phyloP scores from a whole-genome alignment of 2,888 invertebrate species.

The Thelaira solivaga region DNA sequence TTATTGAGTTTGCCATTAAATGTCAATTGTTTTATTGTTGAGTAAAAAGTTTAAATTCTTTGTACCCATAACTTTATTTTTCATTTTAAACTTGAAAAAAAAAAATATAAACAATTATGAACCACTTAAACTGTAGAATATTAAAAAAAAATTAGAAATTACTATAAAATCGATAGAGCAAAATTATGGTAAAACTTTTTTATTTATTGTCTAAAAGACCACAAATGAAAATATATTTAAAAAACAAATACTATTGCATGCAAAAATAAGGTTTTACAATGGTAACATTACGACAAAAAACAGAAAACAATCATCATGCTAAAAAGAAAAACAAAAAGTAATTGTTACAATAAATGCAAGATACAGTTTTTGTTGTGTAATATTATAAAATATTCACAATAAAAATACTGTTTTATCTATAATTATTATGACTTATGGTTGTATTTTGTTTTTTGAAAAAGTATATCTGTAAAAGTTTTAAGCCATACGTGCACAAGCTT shows the following conservation, averaged over 20 bases:
- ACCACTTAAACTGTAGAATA: constrained; percentile 38
- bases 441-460: constrained; percentile 1
- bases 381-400: constrained; percentile 2
- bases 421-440: constrained; percentile 7
- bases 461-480: too few species aligned
- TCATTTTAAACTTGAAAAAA: background rate
- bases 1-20: constrained; percentile 1
- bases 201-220: constrained; percentile 16
- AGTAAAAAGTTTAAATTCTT: constrained; percentile 37
- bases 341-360: constrained; percentile 4
- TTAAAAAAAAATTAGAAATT: background rate
- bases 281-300: background rate
- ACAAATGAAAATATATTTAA: background rate
- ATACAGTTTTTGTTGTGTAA: background rate
- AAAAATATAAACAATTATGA: constrained; percentile 20
- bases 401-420: constrained; percentile 8
- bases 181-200: constrained; percentile 24
- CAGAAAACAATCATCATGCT: constrained; percentile 7
- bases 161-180: constrained; percentile 14
- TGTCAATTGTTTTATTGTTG: constrained; percentile 13
- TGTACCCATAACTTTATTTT: constrained; percentile 25
- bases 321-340: constrained; percentile 7
- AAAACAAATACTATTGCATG: background rate
- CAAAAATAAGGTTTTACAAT: background rate
- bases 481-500: too few species aligned